These are phyloP conservation scores for Cheiracanthium punctorium DNA, from an alignment of 2,888 invertebrate genomes.

Conservation along the genomic window DNA sequence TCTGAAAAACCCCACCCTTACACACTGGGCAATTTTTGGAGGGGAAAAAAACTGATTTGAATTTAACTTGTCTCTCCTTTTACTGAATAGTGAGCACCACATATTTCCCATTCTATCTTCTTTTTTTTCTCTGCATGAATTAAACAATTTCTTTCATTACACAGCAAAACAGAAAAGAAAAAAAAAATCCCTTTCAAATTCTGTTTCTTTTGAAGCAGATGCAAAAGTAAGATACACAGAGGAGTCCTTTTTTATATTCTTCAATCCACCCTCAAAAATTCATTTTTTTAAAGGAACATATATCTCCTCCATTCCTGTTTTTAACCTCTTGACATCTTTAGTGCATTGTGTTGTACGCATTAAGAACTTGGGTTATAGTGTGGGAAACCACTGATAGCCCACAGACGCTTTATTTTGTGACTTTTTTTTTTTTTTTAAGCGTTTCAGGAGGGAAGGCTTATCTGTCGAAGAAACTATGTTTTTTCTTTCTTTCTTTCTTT, in stretches of 20 bases:
- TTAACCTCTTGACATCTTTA: constrained; percentile 60
- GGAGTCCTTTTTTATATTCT: neutral
- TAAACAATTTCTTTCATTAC: neutral
- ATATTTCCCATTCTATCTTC: neutral
- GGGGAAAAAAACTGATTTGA: no score
- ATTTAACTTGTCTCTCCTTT: no score
- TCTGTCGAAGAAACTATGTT: constrained; percentile 13
- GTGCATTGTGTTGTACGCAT: constrained; percentile 43
- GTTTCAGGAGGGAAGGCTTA: constrained; percentile 20
- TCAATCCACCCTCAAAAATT: neutral
- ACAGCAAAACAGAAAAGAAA: neutral
- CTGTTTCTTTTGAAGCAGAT: neutral
- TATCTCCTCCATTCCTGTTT: constrained; percentile 24
- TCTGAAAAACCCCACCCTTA: no score
- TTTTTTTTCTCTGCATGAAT: no score
- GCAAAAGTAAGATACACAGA: neutral
- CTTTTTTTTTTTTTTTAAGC: constrained; percentile 16
- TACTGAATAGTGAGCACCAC: neutral
- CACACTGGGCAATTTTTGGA: no score
- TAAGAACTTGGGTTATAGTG: constrained; percentile 31
- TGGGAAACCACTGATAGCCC: constrained; percentile 49
- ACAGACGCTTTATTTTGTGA: neutral
- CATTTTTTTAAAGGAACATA: neutral
- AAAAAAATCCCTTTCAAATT: neutral
- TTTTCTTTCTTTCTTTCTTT: neutral